phyloP scores from a whole-genome alignment of 2,113 vertebrate species.

The Nothoprocta pentlandii region DNA sequence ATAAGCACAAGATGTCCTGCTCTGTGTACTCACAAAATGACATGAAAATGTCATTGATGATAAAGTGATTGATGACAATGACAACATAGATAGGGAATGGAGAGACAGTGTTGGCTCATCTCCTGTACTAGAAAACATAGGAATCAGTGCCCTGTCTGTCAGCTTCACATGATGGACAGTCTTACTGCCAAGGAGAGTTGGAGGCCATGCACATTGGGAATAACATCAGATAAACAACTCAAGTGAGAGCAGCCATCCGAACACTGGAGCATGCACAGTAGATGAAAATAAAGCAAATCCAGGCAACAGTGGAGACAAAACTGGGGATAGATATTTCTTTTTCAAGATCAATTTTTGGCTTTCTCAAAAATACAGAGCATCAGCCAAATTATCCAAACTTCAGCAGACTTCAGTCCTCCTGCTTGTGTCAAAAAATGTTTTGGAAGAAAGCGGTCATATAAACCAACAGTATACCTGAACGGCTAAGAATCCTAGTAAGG shows the following conservation, averaged over 20 bases:
- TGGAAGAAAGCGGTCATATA: not conserved
- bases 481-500: not conserved
- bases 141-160: not conserved
- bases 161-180: not conserved
- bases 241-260: not conserved
- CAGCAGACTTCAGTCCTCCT: not conserved
- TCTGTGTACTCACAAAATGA: not conserved
- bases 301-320: not conserved
- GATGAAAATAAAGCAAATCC: not conserved
- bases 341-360: not conserved
- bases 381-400: not conserved
- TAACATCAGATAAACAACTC: slow-evolving; percentile 3
- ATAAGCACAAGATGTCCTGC: not conserved
- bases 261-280: not conserved
- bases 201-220: not conserved
- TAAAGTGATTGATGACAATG: not conserved
- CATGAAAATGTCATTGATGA: not conserved
- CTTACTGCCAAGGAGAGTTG: not conserved
- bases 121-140: slow-evolving; percentile 6
- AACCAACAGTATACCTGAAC: not conserved
- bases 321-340: not conserved
- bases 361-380: not conserved
- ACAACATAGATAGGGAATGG: not conserved
- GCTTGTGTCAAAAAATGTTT: not conserved
- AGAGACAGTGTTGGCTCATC: not conserved